These are phyloP conservation scores for Cetoscarus ocellatus DNA, from an alignment of 2,797 vertebrate genomes.

Conservation along the genomic window DNA sequence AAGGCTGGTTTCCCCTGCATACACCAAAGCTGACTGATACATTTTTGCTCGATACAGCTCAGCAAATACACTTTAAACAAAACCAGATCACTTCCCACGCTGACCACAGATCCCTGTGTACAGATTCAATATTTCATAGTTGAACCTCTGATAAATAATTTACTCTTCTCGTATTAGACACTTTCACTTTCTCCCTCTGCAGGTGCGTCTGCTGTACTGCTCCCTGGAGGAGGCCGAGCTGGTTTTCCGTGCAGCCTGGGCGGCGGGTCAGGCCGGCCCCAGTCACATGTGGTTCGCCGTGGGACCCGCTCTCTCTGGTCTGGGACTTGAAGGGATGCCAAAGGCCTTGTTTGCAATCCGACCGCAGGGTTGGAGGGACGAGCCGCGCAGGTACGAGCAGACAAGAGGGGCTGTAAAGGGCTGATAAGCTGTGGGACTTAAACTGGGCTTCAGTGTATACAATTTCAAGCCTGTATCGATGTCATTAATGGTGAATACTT, in stretches of 20 bases:
- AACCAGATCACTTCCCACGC: too few species aligned
- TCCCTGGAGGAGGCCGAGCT: slow-evolving; percentile 92
- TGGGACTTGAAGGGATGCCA: slow-evolving; percentile 89
- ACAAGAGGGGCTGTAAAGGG: neutral
- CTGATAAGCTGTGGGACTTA: neutral
- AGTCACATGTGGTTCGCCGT: slow-evolving; percentile 96
- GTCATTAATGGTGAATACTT: neutral
- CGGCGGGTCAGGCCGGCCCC: slow-evolving; percentile 89
- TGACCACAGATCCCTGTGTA: too few species aligned
- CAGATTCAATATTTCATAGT: too few species aligned
- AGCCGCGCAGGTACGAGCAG: slow-evolving; percentile 75
- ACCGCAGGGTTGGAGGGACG: slow-evolving; percentile 88
- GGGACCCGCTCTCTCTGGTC: slow-evolving; percentile 89
- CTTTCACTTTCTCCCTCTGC: neutral
- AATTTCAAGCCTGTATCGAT: neutral
- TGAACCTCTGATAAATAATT: too few species aligned
- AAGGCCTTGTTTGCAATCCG: slow-evolving; percentile 91
- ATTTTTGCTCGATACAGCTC: too few species aligned
- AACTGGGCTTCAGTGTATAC: neutral
- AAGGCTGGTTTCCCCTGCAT: too few species aligned
- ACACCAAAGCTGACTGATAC: too few species aligned
- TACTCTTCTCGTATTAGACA: too few species aligned
- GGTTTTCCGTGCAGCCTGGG: slow-evolving; percentile 89
- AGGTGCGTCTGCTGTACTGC: slow-evolving; percentile 95
- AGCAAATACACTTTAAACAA: too few species aligned